Percentiles rank a stretch among this genome's conserved stretches.
Evolutionary conservation across 2,797 vertebrate genomes (phyloP).

Genomic region (Sebastes aleutianus): DNA sequence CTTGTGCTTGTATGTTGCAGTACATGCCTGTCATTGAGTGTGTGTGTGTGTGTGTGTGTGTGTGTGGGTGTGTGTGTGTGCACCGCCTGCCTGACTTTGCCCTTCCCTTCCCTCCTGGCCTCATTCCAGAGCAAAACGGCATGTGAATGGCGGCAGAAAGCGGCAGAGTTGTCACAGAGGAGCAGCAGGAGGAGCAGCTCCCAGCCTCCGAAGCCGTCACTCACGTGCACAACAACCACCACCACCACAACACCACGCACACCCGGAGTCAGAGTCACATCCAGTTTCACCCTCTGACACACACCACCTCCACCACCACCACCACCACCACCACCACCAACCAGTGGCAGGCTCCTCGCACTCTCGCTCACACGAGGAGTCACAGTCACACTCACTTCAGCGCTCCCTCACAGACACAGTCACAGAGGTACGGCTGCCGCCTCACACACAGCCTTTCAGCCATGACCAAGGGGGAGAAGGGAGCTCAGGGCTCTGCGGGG

Average conservation of each 20-base stretch:
- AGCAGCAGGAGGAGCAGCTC: slow-evolving; percentile 69
- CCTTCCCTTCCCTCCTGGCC: slow-evolving; percentile 58
- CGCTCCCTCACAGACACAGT: slow-evolving; percentile 51
- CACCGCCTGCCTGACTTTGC: slow-evolving; percentile 53
- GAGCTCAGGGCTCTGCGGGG: slow-evolving; percentile 57
- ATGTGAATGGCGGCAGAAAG: slow-evolving; percentile 76
- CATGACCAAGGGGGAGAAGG: slow-evolving; percentile 80
- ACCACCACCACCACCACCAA: slow-evolving; percentile 25
- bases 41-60: neutral
- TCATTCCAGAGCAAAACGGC: slow-evolving; percentile 69
- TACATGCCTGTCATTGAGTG: neutral
- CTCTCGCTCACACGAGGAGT: slow-evolving; percentile 66
- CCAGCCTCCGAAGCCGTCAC: slow-evolving; percentile 46
- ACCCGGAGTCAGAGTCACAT: slow-evolving; percentile 72
- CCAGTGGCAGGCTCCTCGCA: slow-evolving; percentile 62
- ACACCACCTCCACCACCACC: slow-evolving; percentile 7
- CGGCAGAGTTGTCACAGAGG: slow-evolving; percentile 67
- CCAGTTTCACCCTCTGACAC: slow-evolving; percentile 69
- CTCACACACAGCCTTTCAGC: slow-evolving; percentile 75
- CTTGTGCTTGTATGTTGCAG: slow-evolving; percentile 18
- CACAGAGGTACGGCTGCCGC: slow-evolving; percentile 66
- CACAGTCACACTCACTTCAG: slow-evolving; percentile 73
- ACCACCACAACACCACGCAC: slow-evolving; percentile 11
- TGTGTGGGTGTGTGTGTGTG: neutral
- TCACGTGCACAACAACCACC: slow-evolving; percentile 9